These are phyloP conservation scores for Diarsia rubi DNA, from an alignment of 2,888 invertebrate genomes.

Conservation along the genomic window DNA sequence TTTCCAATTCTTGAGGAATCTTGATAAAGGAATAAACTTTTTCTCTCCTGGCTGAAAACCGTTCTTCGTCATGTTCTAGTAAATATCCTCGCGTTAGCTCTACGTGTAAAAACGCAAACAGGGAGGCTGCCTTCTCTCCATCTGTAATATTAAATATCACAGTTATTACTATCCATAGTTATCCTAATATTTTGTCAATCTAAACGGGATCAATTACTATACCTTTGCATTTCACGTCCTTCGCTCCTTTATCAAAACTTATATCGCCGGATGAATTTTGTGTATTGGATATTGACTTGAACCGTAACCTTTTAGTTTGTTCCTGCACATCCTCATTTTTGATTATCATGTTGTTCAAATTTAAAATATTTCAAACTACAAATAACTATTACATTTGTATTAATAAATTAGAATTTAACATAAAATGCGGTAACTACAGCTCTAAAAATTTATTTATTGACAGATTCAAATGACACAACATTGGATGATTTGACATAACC, in stretches of 20 bases:
- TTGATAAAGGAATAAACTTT: constrained; percentile 99
- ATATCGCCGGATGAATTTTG: constrained; percentile 81
- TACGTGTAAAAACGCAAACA: constrained; percentile 94
- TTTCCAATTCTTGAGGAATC: constrained; percentile 97
- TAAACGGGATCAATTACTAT: constrained; percentile 30
- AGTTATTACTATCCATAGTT: neutral
- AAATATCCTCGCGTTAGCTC: constrained; percentile 98
- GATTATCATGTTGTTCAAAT: constrained; percentile 73
- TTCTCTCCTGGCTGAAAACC: constrained; percentile 97
- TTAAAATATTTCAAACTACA: constrained; percentile 29
- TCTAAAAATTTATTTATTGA: constrained; percentile 60
- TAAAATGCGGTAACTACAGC: constrained; percentile 36
- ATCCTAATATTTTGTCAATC: neutral
- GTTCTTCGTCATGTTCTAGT: constrained; percentile 98
- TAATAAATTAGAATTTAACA: constrained; percentile 46
- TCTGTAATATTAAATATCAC: constrained; percentile 74
- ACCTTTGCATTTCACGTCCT: constrained; percentile 84
- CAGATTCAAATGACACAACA: constrained; percentile 56
- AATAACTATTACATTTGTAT: constrained; percentile 64
- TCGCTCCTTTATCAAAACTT: constrained; percentile 78
- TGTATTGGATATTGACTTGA: constrained; percentile 82
- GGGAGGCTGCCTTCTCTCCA: constrained; percentile 84
- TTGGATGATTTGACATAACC: constrained; percentile 20
- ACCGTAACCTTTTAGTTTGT: constrained; percentile 87
- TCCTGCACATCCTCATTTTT: constrained; percentile 85